Conservation (phyloP, 2,797 vertebrate species). For the Halcyon badia region DNA sequence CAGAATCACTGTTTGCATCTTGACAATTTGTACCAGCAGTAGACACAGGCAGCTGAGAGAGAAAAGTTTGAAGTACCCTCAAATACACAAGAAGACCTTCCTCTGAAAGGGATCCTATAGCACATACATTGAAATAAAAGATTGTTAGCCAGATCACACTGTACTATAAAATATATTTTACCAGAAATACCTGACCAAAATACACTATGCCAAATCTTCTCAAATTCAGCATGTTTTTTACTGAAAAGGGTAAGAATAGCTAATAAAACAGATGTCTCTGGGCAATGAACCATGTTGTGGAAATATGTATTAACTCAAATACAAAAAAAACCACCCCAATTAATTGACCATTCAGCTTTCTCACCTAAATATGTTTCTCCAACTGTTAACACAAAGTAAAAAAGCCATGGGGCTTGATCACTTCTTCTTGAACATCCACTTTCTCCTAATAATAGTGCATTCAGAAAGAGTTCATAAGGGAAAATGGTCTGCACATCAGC, state of each 20-base stretch:
- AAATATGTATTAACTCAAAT: neutral
- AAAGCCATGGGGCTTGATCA: slow-evolving; percentile 91
- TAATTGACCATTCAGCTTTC: neutral
- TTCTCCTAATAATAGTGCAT: slow-evolving; percentile 86
- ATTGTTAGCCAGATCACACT: neutral
- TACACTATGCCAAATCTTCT: neutral
- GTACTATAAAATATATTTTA: neutral
- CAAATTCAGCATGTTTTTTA: neutral
- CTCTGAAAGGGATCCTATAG: slow-evolving; percentile 89
- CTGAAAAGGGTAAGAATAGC: accelerated
- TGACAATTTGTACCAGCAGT: slow-evolving; percentile 81
- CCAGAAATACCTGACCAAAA: neutral
- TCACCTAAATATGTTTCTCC: slow-evolving; percentile 92
- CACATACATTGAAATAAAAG: neutral
- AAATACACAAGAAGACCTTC: slow-evolving; percentile 93
- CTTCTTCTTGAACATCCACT: slow-evolving; percentile 71
- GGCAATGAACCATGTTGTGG: accelerated
- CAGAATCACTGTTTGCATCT: slow-evolving; percentile 92
- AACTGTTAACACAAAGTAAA: slow-evolving; percentile 93
- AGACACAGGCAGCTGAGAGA: slow-evolving; percentile 90
- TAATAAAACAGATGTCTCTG: neutral
- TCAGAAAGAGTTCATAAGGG: slow-evolving; percentile 94
- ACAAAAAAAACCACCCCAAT: neutral
- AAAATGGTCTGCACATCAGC: slow-evolving; percentile 88
- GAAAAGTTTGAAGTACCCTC: slow-evolving; percentile 89